Evolutionary conservation across 35 echinoderm and acorn worm genomes (phyloP).

Genomic region (Nesometra sesokonis): DNA sequence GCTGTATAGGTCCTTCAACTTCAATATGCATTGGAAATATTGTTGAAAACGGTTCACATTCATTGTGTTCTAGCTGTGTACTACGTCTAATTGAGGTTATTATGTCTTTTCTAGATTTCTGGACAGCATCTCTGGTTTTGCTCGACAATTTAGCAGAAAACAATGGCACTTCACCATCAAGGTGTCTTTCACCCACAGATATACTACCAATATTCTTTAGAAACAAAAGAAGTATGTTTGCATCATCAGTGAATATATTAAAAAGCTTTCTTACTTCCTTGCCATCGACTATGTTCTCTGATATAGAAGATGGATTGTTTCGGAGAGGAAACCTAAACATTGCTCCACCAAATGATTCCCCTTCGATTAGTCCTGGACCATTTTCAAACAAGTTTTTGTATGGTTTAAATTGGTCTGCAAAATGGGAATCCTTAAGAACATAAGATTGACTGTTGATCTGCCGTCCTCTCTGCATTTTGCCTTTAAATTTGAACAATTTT

Average conservation of each 20-base stretch:
- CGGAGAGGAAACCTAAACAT: slow-evolving; percentile 8
- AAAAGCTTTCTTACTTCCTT: neutral
- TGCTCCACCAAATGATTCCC: neutral
- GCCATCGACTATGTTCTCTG: neutral
- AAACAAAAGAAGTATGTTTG: slow-evolving; percentile 32
- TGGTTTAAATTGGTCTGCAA: neutral
- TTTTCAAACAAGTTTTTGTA: neutral
- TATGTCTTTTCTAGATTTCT: neutral
- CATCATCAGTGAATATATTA: slow-evolving; percentile 21
- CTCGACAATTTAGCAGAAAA: neutral
- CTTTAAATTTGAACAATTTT: neutral
- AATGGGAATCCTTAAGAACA: neutral
- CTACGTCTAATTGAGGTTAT: neutral
- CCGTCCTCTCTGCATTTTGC: neutral
- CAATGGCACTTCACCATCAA: neutral
- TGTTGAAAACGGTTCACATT: neutral
- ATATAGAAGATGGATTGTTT: neutral
- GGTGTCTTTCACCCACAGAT: slow-evolving; percentile 3
- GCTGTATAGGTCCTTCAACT: neutral
- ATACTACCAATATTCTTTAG: slow-evolving; percentile 28
- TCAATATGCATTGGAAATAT: neutral
- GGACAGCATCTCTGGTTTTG: neutral
- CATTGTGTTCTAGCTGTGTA: neutral
- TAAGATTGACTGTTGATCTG: neutral
- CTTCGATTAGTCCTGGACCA: neutral